Evolutionary conservation across 2,113 vertebrate genomes (phyloP).

Genomic region (Myotis yumanensis): DNA sequence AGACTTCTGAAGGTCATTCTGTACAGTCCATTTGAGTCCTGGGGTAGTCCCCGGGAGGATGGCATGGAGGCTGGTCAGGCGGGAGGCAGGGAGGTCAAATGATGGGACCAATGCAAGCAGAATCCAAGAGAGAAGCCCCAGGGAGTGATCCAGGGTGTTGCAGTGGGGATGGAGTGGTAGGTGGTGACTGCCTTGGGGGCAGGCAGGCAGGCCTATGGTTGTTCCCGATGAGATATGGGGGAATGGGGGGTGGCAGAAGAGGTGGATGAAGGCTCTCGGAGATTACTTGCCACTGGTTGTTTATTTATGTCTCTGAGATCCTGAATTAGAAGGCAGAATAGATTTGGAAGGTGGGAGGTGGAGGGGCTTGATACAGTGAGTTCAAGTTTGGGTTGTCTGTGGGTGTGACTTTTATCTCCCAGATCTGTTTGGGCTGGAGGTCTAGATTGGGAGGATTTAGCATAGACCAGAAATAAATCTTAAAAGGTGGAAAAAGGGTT

Average conservation of each 20-base stretch:
- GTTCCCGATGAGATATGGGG: accelerated
- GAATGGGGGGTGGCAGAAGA: too few relatives aligned
- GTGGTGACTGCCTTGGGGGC: background rate
- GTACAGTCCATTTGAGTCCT: background rate
- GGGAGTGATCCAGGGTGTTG: accelerated
- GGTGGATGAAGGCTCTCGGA: background rate
- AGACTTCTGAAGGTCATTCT: background rate
- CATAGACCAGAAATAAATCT: background rate
- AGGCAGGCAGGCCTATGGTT: background rate
- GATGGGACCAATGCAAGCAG: background rate
- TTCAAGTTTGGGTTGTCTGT: background rate
- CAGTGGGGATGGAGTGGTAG: background rate
- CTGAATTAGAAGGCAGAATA: background rate
- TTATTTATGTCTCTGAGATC: background rate
- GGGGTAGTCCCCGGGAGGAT: accelerated
- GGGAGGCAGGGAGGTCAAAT: background rate
- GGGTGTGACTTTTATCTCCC: background rate
- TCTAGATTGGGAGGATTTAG: background rate
- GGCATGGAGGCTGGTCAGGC: background rate
- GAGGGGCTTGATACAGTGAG: background rate
- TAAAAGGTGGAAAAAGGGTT: background rate
- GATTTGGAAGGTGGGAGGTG: background rate
- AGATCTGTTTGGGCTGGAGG: background rate
- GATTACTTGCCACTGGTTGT: background rate
- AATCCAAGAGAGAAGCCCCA: background rate